Evolutionary conservation across 2,797 vertebrate species (phyloP).

Genomic region (Pangasius macronema): DNA sequence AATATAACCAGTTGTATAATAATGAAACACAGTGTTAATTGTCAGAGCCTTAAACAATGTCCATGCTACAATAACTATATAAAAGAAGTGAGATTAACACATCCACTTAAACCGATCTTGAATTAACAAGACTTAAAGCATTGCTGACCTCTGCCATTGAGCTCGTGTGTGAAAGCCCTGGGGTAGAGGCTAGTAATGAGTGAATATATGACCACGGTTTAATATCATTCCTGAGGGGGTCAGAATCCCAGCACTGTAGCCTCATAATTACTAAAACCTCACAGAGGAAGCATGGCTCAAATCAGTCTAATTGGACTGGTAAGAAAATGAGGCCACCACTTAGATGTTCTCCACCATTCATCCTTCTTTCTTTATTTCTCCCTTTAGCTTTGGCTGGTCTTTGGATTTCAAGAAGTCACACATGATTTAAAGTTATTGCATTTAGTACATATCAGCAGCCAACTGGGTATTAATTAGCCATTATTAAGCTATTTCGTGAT

Average conservation of each 20-base stretch:
- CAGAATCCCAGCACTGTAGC: constrained; percentile 53
- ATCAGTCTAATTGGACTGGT: constrained; percentile 59
- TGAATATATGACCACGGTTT: constrained; percentile 57
- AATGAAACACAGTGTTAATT: neutral
- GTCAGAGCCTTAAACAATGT: constrained; percentile 20
- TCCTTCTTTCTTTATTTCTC: constrained; percentile 50
- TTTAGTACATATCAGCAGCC: constrained; percentile 50
- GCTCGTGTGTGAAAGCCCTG: constrained; percentile 73
- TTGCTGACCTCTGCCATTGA: constrained; percentile 47
- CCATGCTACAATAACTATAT: constrained; percentile 21
- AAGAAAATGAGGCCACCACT: constrained; percentile 53
- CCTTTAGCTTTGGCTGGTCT: constrained; percentile 50
- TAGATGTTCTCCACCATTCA: constrained; percentile 48
- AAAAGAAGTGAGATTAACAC: constrained; percentile 49
- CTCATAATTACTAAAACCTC: constrained; percentile 55
- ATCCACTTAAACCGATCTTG: constrained; percentile 54
- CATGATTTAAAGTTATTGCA: constrained; percentile 54
- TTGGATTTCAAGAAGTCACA: constrained; percentile 46
- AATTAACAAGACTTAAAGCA: constrained; percentile 58
- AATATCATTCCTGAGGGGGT: constrained; percentile 54
- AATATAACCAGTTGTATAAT: neutral
- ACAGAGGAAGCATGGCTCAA: constrained; percentile 50
- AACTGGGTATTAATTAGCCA: constrained; percentile 55
- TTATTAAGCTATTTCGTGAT: constrained; percentile 53
- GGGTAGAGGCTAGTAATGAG: constrained; percentile 63